These are phyloP conservation scores for Cetonia aurata DNA, from an alignment of 2,888 invertebrate species.

Conservation along the genomic window DNA sequence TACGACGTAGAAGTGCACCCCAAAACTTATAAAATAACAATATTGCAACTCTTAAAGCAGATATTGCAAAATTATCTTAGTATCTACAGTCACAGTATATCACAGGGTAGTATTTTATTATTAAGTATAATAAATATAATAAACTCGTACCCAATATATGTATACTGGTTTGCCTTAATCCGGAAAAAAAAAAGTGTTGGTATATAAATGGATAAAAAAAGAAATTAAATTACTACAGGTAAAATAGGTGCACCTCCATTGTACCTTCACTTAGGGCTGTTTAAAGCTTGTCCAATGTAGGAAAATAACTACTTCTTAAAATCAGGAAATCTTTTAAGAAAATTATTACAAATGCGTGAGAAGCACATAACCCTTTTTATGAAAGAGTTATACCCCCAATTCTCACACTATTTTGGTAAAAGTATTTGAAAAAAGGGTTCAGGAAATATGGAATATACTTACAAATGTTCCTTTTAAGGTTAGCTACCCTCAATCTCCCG, in stretches of 20 bases:
- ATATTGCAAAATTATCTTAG: too few species aligned
- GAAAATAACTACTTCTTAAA: conserved; percentile 6
- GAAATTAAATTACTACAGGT: neutral
- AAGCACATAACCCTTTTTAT: neutral
- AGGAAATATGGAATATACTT: conserved; percentile 10
- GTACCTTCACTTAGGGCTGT: conserved; percentile 3
- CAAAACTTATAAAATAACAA: too few species aligned
- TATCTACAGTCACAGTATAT: too few species aligned
- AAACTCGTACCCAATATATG: too few species aligned
- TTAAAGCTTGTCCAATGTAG: conserved; percentile 3
- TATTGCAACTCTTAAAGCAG: too few species aligned
- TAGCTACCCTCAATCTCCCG: conserved; percentile 1
- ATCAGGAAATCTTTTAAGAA: neutral
- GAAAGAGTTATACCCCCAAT: conserved; percentile 14
- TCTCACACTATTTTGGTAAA: conserved; percentile 31
- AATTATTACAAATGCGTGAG: conserved; percentile 23
- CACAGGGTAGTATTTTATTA: too few species aligned
- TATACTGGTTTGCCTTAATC: too few species aligned
- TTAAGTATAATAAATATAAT: too few species aligned
- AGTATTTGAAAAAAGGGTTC: conserved; percentile 21
- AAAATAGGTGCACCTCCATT: neutral
- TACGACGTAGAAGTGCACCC: too few species aligned
- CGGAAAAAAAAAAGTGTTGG: too few species aligned
- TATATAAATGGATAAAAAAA: neutral
- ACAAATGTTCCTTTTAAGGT: conserved; percentile 4